These are phyloP conservation scores for Eudyptes chrysolophus DNA, from an alignment of 2,113 vertebrate genomes.

Conservation along the genomic window DNA sequence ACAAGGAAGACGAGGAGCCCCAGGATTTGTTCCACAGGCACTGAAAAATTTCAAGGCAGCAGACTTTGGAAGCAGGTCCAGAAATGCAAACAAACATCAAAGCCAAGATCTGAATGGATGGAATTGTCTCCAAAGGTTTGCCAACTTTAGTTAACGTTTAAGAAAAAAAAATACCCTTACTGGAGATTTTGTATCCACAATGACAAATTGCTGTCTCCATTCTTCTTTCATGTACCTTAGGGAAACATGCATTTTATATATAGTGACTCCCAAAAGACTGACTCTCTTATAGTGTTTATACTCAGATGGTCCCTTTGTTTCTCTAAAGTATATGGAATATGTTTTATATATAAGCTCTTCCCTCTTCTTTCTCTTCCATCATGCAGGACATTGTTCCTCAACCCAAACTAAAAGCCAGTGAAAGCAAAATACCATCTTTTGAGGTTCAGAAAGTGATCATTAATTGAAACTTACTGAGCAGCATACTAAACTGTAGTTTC, in stretches of 20 bases:
- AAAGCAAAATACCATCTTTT: neutral
- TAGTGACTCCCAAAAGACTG: neutral
- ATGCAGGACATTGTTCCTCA: neutral
- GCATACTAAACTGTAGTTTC: neutral
- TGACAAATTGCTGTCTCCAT: neutral
- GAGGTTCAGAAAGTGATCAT: neutral
- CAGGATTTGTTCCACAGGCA: neutral
- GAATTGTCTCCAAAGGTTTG: neutral
- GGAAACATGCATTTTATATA: neutral
- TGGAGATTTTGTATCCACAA: neutral
- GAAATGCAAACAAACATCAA: neutral
- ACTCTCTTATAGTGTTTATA: neutral
- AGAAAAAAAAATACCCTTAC: neutral
- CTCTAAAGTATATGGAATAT: neutral
- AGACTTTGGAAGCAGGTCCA: neutral
- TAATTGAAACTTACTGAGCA: neutral
- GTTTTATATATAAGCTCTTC: neutral
- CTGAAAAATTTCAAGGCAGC: neutral
- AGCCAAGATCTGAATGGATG: neutral
- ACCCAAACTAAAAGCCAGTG: neutral
- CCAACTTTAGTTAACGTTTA: neutral
- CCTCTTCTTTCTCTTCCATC: neutral
- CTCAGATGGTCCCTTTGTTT: neutral
- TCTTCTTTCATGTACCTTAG: neutral
- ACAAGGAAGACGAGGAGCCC: neutral